These are phyloP conservation scores for Nephrocerus scutellatus DNA, from an alignment of 2,888 invertebrate species.

Conservation along the genomic window DNA sequence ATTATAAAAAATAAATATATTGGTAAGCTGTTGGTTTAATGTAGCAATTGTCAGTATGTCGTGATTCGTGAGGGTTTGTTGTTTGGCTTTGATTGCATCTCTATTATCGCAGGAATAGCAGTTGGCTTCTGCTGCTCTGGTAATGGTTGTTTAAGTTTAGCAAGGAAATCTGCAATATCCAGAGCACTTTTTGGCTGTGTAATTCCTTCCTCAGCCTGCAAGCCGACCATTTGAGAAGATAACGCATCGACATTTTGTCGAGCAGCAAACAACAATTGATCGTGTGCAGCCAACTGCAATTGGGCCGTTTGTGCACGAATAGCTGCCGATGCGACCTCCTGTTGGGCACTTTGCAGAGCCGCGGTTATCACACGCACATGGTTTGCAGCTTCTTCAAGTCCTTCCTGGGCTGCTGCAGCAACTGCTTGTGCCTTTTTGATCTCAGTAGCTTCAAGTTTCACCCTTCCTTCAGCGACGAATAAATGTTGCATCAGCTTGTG, in stretches of 20 bases:
- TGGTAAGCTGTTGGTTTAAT: no score
- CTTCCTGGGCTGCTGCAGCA: conserved; percentile 39
- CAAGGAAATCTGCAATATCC: conserved; percentile 34
- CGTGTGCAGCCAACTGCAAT: conserved; percentile 46
- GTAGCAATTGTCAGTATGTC: no score
- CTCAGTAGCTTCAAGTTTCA: conserved; percentile 45
- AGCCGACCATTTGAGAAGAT: conserved; percentile 45
- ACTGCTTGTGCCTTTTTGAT: conserved; percentile 43
- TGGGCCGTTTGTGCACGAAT: conserved; percentile 46
- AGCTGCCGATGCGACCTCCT: conserved; percentile 43
- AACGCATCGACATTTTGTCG: conserved; percentile 46
- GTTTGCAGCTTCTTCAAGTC: conserved; percentile 43
- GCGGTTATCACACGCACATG: conserved; percentile 43
- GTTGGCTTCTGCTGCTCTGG: conserved; percentile 34
- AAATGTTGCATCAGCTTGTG: conserved; percentile 40
- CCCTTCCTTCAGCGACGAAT: conserved; percentile 45
- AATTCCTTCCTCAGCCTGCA: conserved; percentile 44
- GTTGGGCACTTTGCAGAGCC: conserved; percentile 43
- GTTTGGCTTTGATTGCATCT: conserved; percentile 14
- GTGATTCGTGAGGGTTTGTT: no score
- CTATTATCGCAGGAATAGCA: conserved; percentile 34
- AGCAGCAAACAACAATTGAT: conserved; percentile 46
- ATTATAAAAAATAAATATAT: no score
- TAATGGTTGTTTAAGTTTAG: conserved; percentile 38
- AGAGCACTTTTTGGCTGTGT: conserved; percentile 33